These are phyloP conservation scores for Alexandromys oeconomus DNA, from an alignment of 2,797 vertebrate species.

Conservation along the genomic window DNA sequence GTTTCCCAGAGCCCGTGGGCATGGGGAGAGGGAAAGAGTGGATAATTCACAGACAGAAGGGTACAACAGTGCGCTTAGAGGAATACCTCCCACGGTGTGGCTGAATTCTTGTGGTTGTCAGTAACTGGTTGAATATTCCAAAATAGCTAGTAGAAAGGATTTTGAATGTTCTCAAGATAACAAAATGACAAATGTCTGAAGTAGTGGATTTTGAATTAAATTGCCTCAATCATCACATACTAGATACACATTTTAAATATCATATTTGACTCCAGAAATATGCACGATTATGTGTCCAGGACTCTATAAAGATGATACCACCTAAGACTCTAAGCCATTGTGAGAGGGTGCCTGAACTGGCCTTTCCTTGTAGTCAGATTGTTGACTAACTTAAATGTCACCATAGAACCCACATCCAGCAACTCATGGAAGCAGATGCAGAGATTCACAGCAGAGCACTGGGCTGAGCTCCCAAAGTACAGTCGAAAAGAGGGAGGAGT, in stretches of 20 bases:
- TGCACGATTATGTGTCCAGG: background rate
- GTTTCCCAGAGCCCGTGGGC: background rate
- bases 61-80: fast-evolving
- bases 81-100: background rate
- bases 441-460: too few species aligned
- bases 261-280: background rate
- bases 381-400: too few species aligned
- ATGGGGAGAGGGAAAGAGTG: background rate
- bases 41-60: background rate
- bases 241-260: background rate
- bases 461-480: too few species aligned
- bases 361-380: too few species aligned
- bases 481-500: too few species aligned
- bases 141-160: background rate
- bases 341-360: too few species aligned
- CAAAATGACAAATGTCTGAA: background rate
- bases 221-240: background rate
- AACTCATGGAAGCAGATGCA: too few species aligned
- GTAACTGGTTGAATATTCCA: background rate
- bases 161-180: background rate
- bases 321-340: too few species aligned
- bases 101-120: background rate
- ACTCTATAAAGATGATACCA: too few species aligned
- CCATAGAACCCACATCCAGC: too few species aligned
- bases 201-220: background rate